These are phyloP conservation scores for Nilaparvata lugens DNA, from an alignment of 1,140 invertebrate species.

Conservation along the genomic window DNA sequence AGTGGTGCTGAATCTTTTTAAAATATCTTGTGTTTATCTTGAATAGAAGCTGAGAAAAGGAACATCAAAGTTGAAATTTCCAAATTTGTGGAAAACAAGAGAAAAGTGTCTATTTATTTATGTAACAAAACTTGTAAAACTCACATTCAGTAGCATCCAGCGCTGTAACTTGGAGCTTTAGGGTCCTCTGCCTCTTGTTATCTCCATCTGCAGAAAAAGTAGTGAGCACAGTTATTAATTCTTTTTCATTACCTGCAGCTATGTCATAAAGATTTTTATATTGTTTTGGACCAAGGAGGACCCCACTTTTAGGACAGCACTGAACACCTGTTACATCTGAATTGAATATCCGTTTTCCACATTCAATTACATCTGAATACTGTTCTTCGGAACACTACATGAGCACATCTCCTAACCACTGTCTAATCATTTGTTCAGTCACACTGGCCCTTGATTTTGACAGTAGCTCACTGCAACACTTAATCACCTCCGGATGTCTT, in stretches of 20 bases:
- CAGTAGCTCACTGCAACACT: conserved; percentile 23
- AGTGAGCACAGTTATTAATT: conserved; percentile 17
- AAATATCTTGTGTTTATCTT: no score
- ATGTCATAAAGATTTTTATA: conserved; percentile 6
- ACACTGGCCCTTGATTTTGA: conserved; percentile 24
- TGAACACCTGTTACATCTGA: conserved; percentile 20
- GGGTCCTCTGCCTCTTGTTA: no score
- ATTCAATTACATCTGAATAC: conserved; percentile 15
- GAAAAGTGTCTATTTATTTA: no score
- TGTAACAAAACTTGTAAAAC: no score
- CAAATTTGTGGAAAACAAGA: no score
- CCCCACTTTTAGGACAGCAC: conserved; percentile 14
- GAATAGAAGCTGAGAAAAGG: no score
- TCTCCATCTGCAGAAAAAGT: conserved; percentile 13
- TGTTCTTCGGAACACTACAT: conserved; percentile 23
- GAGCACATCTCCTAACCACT: conserved; percentile 29
- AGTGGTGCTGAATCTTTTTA: no score
- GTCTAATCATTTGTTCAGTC: conserved; percentile 25
- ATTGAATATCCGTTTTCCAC: conserved; percentile 20
- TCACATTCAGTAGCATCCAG: no score
- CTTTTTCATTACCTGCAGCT: conserved; percentile 12
- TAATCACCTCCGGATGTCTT: conserved; percentile 24
- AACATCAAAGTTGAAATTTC: no score
- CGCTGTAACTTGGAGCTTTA: no score
- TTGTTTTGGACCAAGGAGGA: conserved; percentile 12